A percentile compares a stretch with the other conserved stretches of the same genome.
Conservation (phyloP, 2,888 invertebrate genomes). For the Abrostola tripartita region DNA sequence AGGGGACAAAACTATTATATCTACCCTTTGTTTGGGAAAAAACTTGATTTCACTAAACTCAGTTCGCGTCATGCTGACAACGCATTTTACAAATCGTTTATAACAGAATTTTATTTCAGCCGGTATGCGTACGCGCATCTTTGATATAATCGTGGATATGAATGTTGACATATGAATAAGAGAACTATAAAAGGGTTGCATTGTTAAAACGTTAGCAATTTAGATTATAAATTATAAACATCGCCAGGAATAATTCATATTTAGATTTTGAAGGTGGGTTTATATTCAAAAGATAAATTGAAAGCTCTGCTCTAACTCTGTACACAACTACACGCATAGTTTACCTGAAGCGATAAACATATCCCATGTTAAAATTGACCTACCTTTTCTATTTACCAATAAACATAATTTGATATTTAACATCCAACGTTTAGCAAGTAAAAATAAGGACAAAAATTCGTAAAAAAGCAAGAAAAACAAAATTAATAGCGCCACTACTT, state of each 20-base stretch:
- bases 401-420: too few species aligned
- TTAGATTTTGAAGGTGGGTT: background rate
- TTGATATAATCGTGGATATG: constrained; percentile 81
- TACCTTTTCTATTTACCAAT: too few species aligned
- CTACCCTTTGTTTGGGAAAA: constrained; percentile 70
- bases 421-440: too few species aligned
- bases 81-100: constrained; percentile 84
- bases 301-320: too few species aligned
- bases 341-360: too few species aligned
- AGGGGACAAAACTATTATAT: constrained; percentile 79
- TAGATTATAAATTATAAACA: constrained; percentile 69
- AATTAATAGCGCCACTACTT: background rate
- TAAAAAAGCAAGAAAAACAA: too few species aligned
- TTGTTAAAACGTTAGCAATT: constrained; percentile 75
- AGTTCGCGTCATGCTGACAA: constrained; percentile 85
- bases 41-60: constrained; percentile 71
- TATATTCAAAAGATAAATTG: background rate
- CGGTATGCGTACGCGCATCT: constrained; percentile 65
- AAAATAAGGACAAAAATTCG: too few species aligned
- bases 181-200: constrained; percentile 72
- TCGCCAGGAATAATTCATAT: constrained; percentile 14
- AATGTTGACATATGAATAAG: constrained; percentile 78
- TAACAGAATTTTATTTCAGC: constrained; percentile 80
- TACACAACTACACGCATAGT: too few species aligned
- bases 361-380: too few species aligned